These are phyloP conservation scores for Dryobates pubescens DNA, from an alignment of 2,797 vertebrate species.

Conservation along the genomic window DNA sequence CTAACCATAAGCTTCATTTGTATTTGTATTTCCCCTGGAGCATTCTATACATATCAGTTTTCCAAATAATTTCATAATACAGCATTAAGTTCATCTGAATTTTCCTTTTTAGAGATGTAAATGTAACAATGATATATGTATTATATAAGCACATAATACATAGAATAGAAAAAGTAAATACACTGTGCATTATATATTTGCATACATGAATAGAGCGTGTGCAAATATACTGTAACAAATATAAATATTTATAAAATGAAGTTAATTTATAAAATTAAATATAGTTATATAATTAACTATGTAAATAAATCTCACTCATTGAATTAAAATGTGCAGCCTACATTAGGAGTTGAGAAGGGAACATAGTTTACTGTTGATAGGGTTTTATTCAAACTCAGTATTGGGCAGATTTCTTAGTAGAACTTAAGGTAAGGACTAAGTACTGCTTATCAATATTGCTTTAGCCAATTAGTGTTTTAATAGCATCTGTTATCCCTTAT, in stretches of 20 bases:
- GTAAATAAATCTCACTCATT: slow-evolving; percentile 49
- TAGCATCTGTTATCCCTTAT: background rate
- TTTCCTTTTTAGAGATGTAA: background rate
- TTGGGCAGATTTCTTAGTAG: background rate
- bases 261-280: slow-evolving; percentile 36
- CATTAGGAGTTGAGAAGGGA: background rate
- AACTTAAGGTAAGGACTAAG: background rate
- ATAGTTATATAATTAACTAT: slow-evolving; percentile 52
- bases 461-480: background rate
- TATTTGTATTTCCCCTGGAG: background rate
- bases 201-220: background rate
- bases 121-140: background rate
- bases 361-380: background rate
- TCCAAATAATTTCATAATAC: background rate
- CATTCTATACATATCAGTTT: background rate
- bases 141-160: background rate
- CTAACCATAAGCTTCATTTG: background rate
- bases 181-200: background rate
- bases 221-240: slow-evolving; percentile 24
- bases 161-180: background rate
- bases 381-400: background rate
- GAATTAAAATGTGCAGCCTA: slow-evolving; percentile 32
- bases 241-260: slow-evolving; percentile 62
- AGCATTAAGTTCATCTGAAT: background rate
- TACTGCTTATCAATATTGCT: background rate